phyloP scores from a whole-genome alignment of 2,888 invertebrate species.

The Eupithecia subumbrata region DNA sequence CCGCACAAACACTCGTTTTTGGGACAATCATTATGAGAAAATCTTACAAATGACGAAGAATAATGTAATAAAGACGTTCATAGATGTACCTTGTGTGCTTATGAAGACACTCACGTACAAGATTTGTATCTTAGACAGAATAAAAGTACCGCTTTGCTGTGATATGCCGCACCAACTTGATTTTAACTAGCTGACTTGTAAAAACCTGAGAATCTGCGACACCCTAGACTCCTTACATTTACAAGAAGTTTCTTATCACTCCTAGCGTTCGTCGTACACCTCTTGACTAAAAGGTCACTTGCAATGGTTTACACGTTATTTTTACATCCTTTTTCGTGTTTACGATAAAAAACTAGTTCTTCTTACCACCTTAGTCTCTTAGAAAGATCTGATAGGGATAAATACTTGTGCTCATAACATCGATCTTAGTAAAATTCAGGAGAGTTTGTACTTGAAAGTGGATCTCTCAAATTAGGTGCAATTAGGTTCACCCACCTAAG shows the following conservation, averaged over 20 bases:
- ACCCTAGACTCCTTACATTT: conserved; percentile 33
- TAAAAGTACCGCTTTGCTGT: conserved; percentile 81
- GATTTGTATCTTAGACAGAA: conserved; percentile 80
- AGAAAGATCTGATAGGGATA: not conserved
- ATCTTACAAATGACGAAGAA: conserved; percentile 82
- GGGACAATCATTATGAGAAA: conserved; percentile 84
- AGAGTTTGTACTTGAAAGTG: no score
- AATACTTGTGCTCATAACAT: not conserved
- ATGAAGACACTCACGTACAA: conserved; percentile 81
- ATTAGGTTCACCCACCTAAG: no score
- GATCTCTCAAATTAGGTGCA: no score
- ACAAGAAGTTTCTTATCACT: conserved; percentile 16
- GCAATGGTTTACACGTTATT: not conserved
- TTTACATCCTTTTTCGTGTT: not conserved
- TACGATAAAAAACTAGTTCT: not conserved
- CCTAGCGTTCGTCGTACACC: not conserved
- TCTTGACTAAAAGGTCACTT: conserved; percentile 1
- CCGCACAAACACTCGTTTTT: conserved; percentile 81
- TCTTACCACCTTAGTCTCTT: conserved; percentile 1
- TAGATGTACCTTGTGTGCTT: conserved; percentile 81
- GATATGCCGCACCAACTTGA: conserved; percentile 75
- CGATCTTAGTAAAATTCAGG: no score
- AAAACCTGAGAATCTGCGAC: conserved; percentile 42
- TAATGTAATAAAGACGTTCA: conserved; percentile 83
- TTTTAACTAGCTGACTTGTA: conserved; percentile 64